Conservation (phyloP, 2,797 vertebrate species). For the Sebastes matsubarae region DNA sequence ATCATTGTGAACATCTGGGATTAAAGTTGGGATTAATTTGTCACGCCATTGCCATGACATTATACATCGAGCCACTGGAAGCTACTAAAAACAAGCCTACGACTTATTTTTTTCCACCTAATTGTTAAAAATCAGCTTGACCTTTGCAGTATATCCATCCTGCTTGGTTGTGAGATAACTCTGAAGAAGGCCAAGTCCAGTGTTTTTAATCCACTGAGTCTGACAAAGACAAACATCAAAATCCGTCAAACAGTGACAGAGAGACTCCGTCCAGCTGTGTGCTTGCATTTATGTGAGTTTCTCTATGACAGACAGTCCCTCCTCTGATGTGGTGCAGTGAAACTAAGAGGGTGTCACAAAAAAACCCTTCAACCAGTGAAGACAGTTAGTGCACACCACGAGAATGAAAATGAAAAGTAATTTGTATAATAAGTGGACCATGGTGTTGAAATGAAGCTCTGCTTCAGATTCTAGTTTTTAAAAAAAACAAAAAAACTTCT, state of each 20-base stretch:
- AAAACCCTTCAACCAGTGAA: neutral
- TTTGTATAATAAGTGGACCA: conserved; percentile 40
- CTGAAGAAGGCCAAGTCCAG: neutral
- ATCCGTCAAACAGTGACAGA: neutral
- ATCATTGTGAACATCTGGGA: neutral
- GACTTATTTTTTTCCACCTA: neutral
- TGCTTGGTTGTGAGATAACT: neutral
- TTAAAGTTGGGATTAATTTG: neutral
- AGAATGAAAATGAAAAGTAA: conserved; percentile 37
- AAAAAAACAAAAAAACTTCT: neutral
- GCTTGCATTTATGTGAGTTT: neutral
- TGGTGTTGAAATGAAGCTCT: conserved; percentile 22
- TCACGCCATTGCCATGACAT: neutral
- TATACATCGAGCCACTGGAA: neutral
- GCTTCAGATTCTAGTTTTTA: neutral
- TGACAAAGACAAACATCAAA: neutral
- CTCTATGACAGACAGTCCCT: neutral
- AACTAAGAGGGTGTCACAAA: neutral
- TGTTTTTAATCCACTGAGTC: neutral
- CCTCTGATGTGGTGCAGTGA: neutral
- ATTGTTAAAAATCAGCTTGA: neutral
- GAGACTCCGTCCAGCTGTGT: neutral
- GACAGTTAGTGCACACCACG: neutral
- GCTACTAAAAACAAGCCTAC: neutral
- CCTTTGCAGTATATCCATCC: neutral